phyloP scores from a whole-genome alignment of 2,888 invertebrate species.

The Gastrophysa polygoni region DNA sequence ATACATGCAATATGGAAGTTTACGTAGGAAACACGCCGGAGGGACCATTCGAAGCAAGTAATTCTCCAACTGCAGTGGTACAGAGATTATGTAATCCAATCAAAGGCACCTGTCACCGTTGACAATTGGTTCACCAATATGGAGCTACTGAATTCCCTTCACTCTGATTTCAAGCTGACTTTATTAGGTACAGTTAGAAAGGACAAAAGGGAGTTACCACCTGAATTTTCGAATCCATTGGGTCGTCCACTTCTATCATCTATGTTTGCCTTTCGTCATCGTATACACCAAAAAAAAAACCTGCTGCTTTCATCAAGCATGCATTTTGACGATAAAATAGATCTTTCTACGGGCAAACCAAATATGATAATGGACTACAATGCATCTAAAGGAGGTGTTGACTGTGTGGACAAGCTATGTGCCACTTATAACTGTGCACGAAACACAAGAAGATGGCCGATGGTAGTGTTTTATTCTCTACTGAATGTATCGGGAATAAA shows the following conservation, averaged over 20 bases:
- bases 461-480: constrained; percentile 21
- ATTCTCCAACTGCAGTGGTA: constrained; percentile 10
- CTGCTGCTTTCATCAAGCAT: constrained; percentile 15
- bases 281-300: constrained; percentile 13
- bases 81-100: not conserved
- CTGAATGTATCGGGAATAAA: constrained; percentile 16
- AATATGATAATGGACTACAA: constrained; percentile 8
- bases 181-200: not conserved
- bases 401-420: constrained; percentile 7
- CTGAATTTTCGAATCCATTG: constrained; percentile 5
- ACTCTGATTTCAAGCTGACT: not conserved
- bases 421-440: constrained; percentile 8
- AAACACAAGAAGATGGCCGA: constrained; percentile 6
- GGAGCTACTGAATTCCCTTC: constrained; percentile 3
- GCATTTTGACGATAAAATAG: constrained; percentile 14
- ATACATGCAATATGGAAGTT: constrained; percentile 7
- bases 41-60: constrained; percentile 6
- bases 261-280: constrained; percentile 13
- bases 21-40: not conserved
- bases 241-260: not conserved
- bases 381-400: constrained; percentile 8
- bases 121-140: not conserved
- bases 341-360: constrained; percentile 8
- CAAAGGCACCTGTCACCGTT: not conserved
- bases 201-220: not conserved